A percentile compares a stretch with the other conserved stretches of the same genome.
Conservation (phyloP, 2,888 invertebrate genomes). For the Apodemia hepburni region DNA sequence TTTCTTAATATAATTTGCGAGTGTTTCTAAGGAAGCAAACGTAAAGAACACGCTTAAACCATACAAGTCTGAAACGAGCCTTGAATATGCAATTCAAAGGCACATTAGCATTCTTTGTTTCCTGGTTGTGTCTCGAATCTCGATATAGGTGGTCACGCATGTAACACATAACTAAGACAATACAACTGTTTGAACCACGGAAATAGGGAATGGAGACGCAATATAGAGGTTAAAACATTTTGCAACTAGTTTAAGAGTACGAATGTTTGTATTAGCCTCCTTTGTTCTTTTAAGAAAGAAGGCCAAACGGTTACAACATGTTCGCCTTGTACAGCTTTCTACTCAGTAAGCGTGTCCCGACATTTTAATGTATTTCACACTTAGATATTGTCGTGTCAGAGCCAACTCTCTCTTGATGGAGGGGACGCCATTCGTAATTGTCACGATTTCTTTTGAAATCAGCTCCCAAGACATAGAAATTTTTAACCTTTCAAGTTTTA, state of each 20-base stretch:
- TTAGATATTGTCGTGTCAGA: conserved; percentile 60
- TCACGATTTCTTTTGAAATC: conserved; percentile 67
- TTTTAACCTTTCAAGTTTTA: conserved; percentile 29
- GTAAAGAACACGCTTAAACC: conserved; percentile 57
- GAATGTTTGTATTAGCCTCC: conserved; percentile 63
- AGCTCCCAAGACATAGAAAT: conserved; percentile 48
- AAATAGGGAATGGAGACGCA: conserved; percentile 56
- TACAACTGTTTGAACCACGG: conserved; percentile 26
- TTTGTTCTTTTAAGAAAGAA: conserved; percentile 72
- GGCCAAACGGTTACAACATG: conserved; percentile 74
- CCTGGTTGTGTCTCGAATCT: conserved; percentile 62
- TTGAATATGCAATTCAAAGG: conserved; percentile 74
- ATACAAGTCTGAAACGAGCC: conserved; percentile 65
- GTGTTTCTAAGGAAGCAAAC: conserved; percentile 53
- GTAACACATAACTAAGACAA: conserved; percentile 7
- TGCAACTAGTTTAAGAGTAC: conserved; percentile 51
- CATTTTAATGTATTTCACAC: conserved; percentile 76
- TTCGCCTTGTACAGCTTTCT: conserved; percentile 77
- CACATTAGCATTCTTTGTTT: conserved; percentile 73
- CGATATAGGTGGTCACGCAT: conserved; percentile 52
- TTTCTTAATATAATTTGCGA: no score
- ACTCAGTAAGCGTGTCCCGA: conserved; percentile 72
- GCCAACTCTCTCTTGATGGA: conserved; percentile 64
- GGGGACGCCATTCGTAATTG: conserved; percentile 61
- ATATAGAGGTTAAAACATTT: conserved; percentile 63